Evolutionary conservation across 37 sponge, comb jelly and placozoan genomes (phyloP).

Genomic region (Crambe crambe): DNA sequence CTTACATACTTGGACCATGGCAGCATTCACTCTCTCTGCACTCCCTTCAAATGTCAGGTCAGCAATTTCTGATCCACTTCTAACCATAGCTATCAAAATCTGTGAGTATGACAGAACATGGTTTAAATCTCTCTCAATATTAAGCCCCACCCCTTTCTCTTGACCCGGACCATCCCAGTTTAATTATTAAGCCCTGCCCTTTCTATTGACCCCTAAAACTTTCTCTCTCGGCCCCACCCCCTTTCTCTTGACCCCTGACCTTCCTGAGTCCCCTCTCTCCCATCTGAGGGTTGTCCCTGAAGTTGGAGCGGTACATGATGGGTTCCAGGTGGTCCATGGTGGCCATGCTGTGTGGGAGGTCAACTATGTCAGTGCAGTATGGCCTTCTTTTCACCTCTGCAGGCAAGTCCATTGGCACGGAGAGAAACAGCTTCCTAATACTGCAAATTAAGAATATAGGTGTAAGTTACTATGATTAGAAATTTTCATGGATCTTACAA

Average conservation of each 20-base stretch:
- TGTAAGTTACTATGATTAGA: too few species aligned
- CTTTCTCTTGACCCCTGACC: conserved; percentile 9
- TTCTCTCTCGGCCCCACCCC: neutral
- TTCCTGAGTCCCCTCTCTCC: conserved; percentile 39
- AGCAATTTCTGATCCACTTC: neutral
- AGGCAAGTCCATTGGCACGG: conserved; percentile 29
- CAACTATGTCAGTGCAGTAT: conserved; percentile 60
- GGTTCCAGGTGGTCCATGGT: conserved; percentile 88
- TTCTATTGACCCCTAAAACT: too few species aligned
- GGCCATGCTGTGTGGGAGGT: conserved; percentile 72
- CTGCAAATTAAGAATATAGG: conserved; percentile 9
- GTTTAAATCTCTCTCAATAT: neutral
- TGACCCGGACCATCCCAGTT: too few species aligned
- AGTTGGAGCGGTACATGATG: conserved; percentile 25
- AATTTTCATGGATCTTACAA: too few species aligned
- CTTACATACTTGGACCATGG: conserved; percentile 48
- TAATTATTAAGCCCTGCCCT: too few species aligned
- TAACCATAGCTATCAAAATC: conserved; percentile 28
- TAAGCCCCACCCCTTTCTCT: neutral
- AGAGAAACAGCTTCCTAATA: conserved; percentile 16
- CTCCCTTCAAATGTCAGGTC: conserved; percentile 34
- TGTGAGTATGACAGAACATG: neutral
- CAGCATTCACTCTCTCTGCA: conserved; percentile 45
- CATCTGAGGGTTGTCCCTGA: neutral
- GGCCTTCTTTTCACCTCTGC: conserved; percentile 33